phyloP scores from a whole-genome alignment of 2,888 invertebrate genomes.

The Dryomyza anilis region DNA sequence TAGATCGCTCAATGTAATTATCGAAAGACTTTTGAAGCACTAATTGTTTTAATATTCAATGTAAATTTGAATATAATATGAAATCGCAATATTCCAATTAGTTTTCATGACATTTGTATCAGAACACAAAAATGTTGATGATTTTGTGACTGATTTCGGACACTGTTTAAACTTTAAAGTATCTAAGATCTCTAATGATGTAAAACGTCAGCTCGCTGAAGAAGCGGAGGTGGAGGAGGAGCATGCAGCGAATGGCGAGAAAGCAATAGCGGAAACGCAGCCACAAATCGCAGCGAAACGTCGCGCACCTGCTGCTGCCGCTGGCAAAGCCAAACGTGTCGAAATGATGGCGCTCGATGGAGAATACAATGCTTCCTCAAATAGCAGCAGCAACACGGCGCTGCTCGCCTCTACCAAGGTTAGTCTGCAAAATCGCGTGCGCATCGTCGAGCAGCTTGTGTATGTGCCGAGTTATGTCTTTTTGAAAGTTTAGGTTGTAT shows the following conservation, averaged over 20 bases:
- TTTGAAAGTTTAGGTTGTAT: too few species aligned
- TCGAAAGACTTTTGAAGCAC: too few species aligned
- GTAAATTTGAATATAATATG: too few species aligned
- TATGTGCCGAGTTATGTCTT: too few species aligned
- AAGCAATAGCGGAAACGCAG: conserved; percentile 19
- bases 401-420: conserved; percentile 46
- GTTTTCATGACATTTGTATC: too few species aligned
- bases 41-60: too few species aligned
- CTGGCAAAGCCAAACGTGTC: conserved; percentile 52
- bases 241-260: conserved; percentile 46
- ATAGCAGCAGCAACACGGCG: conserved; percentile 34
- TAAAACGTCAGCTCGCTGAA: conserved; percentile 56
- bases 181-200: conserved; percentile 68
- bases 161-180: too few species aligned
- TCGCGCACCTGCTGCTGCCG: conserved; percentile 24
- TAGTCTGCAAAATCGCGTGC: conserved; percentile 73
- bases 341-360: conserved; percentile 69
- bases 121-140: too few species aligned
- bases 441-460: conserved; percentile 65
- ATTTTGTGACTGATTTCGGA: too few species aligned
- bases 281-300: not conserved
- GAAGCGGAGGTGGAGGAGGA: conserved; percentile 49
- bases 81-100: too few species aligned
- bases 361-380: conserved; percentile 68
- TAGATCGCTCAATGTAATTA: too few species aligned